Evolutionary conservation across 2,113 vertebrate species (phyloP), one percentile per base, ranked within the genome.

Genomic region (Benitochromis conjunctus): DNA sequence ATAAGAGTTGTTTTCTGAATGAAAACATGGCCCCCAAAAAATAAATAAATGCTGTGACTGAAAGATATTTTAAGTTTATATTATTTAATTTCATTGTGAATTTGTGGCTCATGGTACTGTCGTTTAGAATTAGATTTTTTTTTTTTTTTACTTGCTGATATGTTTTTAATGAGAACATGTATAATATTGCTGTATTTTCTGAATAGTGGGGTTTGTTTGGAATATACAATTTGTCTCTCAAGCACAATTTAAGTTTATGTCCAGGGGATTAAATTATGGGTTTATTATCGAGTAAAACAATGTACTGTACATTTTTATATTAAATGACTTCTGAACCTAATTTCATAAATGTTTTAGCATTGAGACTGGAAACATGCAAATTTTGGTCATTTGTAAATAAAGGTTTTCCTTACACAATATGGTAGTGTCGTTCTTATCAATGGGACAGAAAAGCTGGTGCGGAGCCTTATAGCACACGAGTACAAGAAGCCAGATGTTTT

Each of bases 41-140:
- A 46, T 46, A 71, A 76, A 76, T 88, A 95, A 96, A 97, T 96
- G 96, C 96, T 97, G 96, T 96, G 96, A 97, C 96, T 96, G 94
- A 96, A 96, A 94, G 86, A 93, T 95, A 92, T 96, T 95, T 95
- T 95, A 94, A 94, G 91, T 95, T 95, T 96, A 95, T 94, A 91
- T 96, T 96, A 96, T 97, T 97, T 97, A 96, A 97, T 95, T 94
- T 93, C 88, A 92, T 95, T 95, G 96, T 97, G 93, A 94, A 95
- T 92, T 94, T 94, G 94, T 96, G 95, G 94, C 90, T 95, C 64
- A 93, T 89, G 96, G 96, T 97, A 97, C 96, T 95, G 96, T 96
- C 88, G 79, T 87, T 92, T 96, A 95, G 93, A 89, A 93, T 81
- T 95, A 95, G 90, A 53, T 56, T 85, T 92, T 81, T 19, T 31